A percentile compares a stretch with the other conserved stretches of the same genome.
These are phyloP conservation scores for Ophthalmolycus amberensis DNA, from an alignment of 2,113 vertebrate genomes.

Conservation along the genomic window DNA sequence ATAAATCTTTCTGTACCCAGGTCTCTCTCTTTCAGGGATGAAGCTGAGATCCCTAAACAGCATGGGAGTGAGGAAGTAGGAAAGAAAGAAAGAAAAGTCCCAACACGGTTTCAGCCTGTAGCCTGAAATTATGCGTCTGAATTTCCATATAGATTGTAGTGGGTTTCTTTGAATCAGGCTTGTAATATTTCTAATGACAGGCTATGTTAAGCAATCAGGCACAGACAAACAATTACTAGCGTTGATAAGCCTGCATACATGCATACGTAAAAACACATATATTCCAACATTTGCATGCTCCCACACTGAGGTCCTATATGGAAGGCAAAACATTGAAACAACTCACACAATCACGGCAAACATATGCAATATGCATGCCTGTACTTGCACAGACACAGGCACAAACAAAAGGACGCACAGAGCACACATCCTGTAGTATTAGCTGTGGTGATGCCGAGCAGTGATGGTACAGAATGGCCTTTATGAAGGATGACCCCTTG, in stretches of 20 bases:
- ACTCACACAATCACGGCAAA: neutral
- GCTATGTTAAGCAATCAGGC: conserved; percentile 57
- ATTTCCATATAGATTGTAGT: conserved; percentile 68
- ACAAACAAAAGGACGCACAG: neutral
- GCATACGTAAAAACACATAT: conserved; percentile 39
- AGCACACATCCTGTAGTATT: neutral
- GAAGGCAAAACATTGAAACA: neutral
- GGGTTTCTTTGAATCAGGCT: conserved; percentile 34
- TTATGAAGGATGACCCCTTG: neutral
- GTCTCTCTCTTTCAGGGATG: neutral
- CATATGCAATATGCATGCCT: no score
- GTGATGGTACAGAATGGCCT: neutral
- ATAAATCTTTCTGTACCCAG: neutral
- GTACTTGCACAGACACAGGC: neutral
- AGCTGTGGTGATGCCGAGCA: neutral
- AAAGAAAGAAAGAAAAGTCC: conserved; percentile 12
- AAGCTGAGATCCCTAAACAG: neutral
- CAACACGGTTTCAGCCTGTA: conserved; percentile 6
- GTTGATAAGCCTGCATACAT: conserved; percentile 42
- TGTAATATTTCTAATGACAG: conserved; percentile 52
- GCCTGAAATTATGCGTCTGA: conserved; percentile 45
- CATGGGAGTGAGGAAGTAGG: neutral
- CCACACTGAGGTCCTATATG: neutral
- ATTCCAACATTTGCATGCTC: conserved; percentile 12
- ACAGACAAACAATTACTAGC: conserved; percentile 47